Percentiles rank a stretch among this genome's conserved stretches.
Evolutionary conservation across 2,113 vertebrate genomes (phyloP).

Genomic region (Oceanodroma tethys): DNA sequence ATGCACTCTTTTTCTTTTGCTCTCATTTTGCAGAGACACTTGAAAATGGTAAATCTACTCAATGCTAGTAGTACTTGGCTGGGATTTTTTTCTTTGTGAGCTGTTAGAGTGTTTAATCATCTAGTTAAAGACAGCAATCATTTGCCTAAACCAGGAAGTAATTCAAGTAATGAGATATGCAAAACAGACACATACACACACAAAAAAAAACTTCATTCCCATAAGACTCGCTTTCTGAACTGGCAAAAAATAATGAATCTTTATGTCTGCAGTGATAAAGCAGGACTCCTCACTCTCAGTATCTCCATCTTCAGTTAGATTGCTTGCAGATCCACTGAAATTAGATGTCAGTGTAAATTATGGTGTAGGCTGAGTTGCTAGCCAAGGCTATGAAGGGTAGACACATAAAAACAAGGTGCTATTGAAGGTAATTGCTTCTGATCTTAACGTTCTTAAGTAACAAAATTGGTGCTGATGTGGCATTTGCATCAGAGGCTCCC

Average conservation of each 20-base stretch:
- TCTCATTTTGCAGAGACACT: constrained; percentile 26
- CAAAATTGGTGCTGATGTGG: constrained; percentile 86
- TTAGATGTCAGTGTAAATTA: constrained; percentile 96
- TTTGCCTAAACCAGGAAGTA: constrained; percentile 66
- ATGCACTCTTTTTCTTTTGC: not conserved
- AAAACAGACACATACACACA: not conserved
- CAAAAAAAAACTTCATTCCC: constrained; percentile 5
- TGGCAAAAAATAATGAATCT: constrained; percentile 79
- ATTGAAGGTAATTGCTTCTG: constrained; percentile 84
- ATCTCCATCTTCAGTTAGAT: constrained; percentile 81
- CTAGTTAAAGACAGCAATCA: constrained; percentile 63
- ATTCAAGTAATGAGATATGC: constrained; percentile 74
- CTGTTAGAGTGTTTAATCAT: constrained; percentile 62
- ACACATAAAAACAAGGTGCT: constrained; percentile 81
- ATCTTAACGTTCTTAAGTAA: constrained; percentile 82
- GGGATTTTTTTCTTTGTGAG: constrained; percentile 1
- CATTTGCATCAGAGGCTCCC: constrained; percentile 77
- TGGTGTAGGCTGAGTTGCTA: constrained; percentile 74
- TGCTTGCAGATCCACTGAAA: constrained; percentile 85
- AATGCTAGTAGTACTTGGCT: not conserved
- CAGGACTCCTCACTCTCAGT: constrained; percentile 70
- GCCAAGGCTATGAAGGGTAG: constrained; percentile 75
- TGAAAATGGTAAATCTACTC: constrained; percentile 43
- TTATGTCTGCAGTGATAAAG: constrained; percentile 73
- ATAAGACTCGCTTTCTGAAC: constrained; percentile 63